Percentiles rank a stretch among this genome's conserved stretches.
Conservation (phyloP, 2,113 vertebrate species). For the Platysternon megacephalum region DNA sequence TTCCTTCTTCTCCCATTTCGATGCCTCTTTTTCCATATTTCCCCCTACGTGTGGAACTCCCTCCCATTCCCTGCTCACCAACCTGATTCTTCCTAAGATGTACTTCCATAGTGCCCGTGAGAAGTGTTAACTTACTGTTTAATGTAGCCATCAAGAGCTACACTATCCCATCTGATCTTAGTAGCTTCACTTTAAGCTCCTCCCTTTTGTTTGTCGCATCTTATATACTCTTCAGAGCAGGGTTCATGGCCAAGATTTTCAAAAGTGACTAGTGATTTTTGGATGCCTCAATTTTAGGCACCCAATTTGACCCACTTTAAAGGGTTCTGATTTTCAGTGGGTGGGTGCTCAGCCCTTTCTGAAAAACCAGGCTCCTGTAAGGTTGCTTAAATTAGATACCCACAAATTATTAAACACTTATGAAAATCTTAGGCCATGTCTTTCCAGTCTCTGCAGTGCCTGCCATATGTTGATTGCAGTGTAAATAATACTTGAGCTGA, state of each 20-base stretch:
- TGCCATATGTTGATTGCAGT: fast-evolving
- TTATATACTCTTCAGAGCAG: not conserved
- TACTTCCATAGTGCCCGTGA: not conserved
- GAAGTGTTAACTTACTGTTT: fast-evolving
- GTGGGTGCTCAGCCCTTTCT: not conserved
- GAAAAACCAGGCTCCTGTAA: not conserved
- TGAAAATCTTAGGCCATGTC: not conserved
- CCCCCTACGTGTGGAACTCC: not conserved
- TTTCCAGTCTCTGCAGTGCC: not conserved
- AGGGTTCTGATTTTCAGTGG: fast-evolving
- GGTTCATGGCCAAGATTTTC: not conserved
- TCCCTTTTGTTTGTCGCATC: fast-evolving
- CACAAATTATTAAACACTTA: not conserved
- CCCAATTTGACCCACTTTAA: fast-evolving
- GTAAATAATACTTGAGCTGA: fast-evolving
- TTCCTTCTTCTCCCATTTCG: not conserved
- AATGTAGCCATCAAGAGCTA: not conserved
- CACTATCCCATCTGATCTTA: not conserved
- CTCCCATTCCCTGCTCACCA: not conserved
- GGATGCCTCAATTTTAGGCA: not conserved
- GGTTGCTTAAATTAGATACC: not conserved
- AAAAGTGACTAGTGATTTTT: fast-evolving
- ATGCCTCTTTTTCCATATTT: not conserved
- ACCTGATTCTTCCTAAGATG: not conserved
- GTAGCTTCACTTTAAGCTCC: not conserved